phyloP scores from a whole-genome alignment of 2,113 vertebrate species.

The Ivindomyrus marchei region DNA sequence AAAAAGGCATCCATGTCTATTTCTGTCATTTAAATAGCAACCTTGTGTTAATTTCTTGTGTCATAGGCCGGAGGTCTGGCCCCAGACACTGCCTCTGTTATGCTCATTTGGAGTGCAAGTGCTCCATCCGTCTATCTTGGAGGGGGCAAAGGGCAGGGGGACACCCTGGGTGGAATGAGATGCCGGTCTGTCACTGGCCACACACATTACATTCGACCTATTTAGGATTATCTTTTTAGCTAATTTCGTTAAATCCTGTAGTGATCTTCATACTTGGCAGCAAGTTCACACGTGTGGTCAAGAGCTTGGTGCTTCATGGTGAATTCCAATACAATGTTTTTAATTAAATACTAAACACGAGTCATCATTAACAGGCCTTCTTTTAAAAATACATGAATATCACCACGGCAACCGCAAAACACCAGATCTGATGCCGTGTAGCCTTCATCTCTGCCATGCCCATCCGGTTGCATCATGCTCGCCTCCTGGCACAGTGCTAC shows the following conservation, averaged over 20 bases:
- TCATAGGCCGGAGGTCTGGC: constrained; percentile 30
- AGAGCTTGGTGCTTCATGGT: constrained; percentile 23
- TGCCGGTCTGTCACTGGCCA: background rate
- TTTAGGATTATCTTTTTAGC: background rate
- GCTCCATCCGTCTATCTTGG: background rate
- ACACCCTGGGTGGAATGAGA: background rate
- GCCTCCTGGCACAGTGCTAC: background rate
- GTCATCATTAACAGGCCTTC: background rate
- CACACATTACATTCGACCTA: background rate
- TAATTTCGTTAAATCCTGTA: constrained; percentile 19
- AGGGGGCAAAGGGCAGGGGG: background rate
- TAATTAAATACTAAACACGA: background rate
- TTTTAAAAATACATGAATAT: background rate
- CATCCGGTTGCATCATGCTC: background rate
- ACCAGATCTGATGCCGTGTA: background rate
- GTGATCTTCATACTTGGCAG: constrained; percentile 17
- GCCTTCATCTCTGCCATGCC: background rate
- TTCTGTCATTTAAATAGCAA: constrained; percentile 36
- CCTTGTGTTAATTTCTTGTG: constrained; percentile 37
- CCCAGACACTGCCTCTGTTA: constrained; percentile 27
- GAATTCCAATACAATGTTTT: background rate
- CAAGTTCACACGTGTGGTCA: constrained; percentile 25
- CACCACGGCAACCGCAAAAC: constrained; percentile 4
- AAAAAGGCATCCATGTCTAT: constrained; percentile 1
- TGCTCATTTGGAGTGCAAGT: background rate